phyloP scores from a whole-genome alignment of 2,113 vertebrate species.

The Dendrocopos noguchii region DNA sequence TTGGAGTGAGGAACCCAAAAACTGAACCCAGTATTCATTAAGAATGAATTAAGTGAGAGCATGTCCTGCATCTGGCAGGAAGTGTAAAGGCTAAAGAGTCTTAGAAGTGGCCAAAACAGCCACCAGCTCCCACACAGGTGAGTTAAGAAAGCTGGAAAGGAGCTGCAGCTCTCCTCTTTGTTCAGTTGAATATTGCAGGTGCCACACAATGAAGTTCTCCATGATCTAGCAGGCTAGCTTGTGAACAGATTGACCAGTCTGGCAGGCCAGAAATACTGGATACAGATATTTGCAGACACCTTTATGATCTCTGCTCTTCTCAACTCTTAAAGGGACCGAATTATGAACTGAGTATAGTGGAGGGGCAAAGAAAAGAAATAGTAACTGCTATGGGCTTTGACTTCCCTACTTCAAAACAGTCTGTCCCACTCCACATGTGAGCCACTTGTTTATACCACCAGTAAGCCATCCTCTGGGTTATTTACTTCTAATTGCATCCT shows the following conservation, averaged over 20 bases:
- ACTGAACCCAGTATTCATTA: too few relatives aligned
- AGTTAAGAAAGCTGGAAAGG: not conserved
- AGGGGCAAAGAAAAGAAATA: not conserved
- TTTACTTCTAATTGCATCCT: conserved; percentile 23
- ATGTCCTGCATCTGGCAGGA: not conserved
- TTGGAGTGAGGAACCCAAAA: too few relatives aligned
- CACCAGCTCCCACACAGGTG: not conserved
- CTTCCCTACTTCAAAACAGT: not conserved
- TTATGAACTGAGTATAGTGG: not conserved
- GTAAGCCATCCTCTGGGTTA: not conserved
- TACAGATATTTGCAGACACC: not conserved
- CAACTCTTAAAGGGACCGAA: not conserved
- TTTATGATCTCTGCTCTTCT: not conserved
- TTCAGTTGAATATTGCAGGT: not conserved
- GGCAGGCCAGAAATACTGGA: not conserved
- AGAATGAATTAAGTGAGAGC: not conserved
- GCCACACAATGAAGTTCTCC: not conserved
- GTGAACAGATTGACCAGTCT: not conserved
- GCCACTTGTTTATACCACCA: not conserved
- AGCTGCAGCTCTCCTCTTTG: not conserved
- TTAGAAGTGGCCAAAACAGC: not conserved
- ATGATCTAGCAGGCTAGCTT: not conserved
- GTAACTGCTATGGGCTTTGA: not conserved
- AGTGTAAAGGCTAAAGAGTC: not conserved
- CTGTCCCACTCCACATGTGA: not conserved